These are phyloP conservation scores for Drosophila suboccidentalis DNA, from an alignment of 2,888 invertebrate species.

Conservation along the genomic window DNA sequence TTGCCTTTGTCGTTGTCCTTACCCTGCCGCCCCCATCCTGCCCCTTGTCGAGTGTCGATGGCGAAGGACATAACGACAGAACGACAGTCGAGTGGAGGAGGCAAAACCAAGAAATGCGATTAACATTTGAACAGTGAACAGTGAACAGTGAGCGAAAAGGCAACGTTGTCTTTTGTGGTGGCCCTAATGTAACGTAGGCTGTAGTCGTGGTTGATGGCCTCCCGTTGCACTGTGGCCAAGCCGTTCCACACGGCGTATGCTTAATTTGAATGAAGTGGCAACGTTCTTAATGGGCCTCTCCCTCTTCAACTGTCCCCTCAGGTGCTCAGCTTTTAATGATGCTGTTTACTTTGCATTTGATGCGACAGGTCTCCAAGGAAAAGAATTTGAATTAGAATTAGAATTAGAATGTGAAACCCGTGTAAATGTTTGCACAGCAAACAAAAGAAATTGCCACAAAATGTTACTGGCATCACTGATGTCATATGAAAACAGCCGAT, in stretches of 20 bases:
- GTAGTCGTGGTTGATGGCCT: conserved; percentile 8
- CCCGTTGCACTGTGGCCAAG: background rate
- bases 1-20: background rate
- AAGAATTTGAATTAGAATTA: conserved; percentile 50
- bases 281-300: conserved; percentile 66
- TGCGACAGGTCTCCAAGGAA: conserved; percentile 47
- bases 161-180: conserved; percentile 61
- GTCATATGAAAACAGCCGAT: conserved; percentile 14
- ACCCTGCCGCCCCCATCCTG: background rate
- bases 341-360: conserved; percentile 71
- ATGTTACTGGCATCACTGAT: conserved; percentile 34
- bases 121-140: conserved; percentile 74
- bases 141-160: conserved; percentile 62
- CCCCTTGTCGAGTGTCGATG: conserved; percentile 20
- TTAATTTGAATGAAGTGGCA: conserved; percentile 79
- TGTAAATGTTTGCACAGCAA: conserved; percentile 53
- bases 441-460: conserved; percentile 51
- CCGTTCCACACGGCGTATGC: conserved; percentile 63
- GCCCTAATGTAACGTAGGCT: conserved; percentile 59
- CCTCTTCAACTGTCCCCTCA: conserved; percentile 21
- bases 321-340: conserved; percentile 63
- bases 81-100: conserved; percentile 27
- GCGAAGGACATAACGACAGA: conserved; percentile 38
- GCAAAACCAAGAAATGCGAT: conserved; percentile 72
- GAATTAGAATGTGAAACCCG: conserved; percentile 25